phyloP scores from a whole-genome alignment of 2,888 invertebrate species.

The Lottia scabra region DNA sequence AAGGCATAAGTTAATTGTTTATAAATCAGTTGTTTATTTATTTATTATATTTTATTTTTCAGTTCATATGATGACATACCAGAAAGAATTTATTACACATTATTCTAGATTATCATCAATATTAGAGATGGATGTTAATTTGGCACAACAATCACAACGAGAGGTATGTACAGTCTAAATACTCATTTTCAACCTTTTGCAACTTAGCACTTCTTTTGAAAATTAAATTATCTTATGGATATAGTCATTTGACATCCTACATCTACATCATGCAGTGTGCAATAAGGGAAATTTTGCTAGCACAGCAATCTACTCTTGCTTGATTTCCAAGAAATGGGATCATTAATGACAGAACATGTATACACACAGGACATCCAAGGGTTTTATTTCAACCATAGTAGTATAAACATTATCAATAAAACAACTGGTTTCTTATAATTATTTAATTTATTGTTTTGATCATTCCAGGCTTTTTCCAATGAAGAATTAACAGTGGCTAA shows the following conservation, averaged over 20 bases:
- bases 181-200: not conserved
- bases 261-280: no score
- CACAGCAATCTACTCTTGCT: no score
- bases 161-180: conserved; percentile 78
- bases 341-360: no score
- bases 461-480: conserved; percentile 84
- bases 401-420: no score
- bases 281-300: no score
- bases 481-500: conserved; percentile 88
- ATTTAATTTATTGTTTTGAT: not conserved
- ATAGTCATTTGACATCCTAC: not conserved
- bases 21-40: no score
- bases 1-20: no score
- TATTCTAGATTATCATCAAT: conserved; percentile 94
- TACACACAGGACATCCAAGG: no score
- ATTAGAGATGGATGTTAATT: conserved; percentile 89
- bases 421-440: no score
- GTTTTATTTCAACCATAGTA: no score
- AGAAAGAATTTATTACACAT: conserved; percentile 87
- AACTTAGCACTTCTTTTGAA: not conserved
- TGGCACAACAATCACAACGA: conserved; percentile 92
- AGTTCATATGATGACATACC: conserved; percentile 96
- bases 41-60: conserved; percentile 74
- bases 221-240: no score
- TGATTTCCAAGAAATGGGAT: no score